phyloP scores from a whole-genome alignment of 1,140 invertebrate species.

The Hylyphantes graminicola region DNA sequence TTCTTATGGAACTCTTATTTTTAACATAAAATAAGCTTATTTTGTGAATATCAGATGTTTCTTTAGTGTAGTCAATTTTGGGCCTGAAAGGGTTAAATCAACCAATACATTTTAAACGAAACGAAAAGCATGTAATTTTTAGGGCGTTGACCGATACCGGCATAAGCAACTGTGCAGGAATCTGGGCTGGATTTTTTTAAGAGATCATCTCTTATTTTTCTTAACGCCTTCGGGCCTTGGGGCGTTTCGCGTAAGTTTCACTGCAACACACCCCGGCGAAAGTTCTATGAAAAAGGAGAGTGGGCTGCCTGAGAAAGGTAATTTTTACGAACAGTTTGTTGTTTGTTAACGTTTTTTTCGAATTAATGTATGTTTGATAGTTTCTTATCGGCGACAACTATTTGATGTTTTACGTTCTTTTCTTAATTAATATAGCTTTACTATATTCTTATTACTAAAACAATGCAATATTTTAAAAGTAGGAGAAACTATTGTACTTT shows the following conservation, averaged over 20 bases:
- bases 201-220: background rate
- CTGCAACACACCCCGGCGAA: background rate
- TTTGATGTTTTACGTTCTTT: too few species aligned
- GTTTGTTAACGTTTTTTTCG: background rate
- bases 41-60: background rate
- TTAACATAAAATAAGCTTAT: too few species aligned
- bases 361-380: background rate
- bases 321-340: background rate
- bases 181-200: conserved; percentile 19
- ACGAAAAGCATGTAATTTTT: background rate
- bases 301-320: background rate
- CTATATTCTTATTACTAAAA: too few species aligned
- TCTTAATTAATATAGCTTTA: too few species aligned
- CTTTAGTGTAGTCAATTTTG: background rate
- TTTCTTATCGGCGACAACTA: too few species aligned
- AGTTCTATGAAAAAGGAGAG: background rate
- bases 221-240: background rate
- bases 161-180: conserved; percentile 9
- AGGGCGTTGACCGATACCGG: conserved; percentile 17
- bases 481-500: too few species aligned
- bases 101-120: background rate
- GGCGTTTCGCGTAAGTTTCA: background rate
- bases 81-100: background rate
- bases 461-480: too few species aligned
- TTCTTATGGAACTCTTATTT: too few species aligned